Evolutionary conservation across 2,888 invertebrate genomes (phyloP), one percentile per base, ranked within the genome.

Genomic region (Caenorhabditis drosophilae): DNA sequence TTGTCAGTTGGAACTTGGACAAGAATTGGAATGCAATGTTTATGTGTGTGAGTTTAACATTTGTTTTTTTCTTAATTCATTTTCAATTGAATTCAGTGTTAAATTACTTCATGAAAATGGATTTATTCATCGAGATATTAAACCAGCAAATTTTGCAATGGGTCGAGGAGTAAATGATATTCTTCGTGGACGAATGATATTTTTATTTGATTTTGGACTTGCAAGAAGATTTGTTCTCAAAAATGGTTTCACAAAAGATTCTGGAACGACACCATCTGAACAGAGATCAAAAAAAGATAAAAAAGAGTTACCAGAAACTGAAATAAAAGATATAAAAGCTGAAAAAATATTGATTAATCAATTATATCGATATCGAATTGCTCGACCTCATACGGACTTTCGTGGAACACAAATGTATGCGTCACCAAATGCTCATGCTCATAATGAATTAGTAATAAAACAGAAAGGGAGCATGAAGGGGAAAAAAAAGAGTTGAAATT

Each of bases 51-150:
- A 48, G 59, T 53, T 48, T n/a, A 20, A 7, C 36, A 7, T 36
- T 4, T 36, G 20, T n/a, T n/a, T n/a, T n/a, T n/a, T n/a, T n/a
- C n/a, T n/a, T n/a, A n/a, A n/a, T n/a, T n/a, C n/a, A n/a, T n/a
- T n/a, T n/a, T n/a, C n/a, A n/a, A n/a, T n/a, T n/a, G n/a, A n/a
- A n/a, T 70, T 67, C 54, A 53, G 70, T 27, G 34, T 74, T 12
- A 74, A 74, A 50, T 18, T 66, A 20, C 36, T 74, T 12, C 74
- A 74, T 36, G 68, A 74, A 34, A 18, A 27, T 20, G 74, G 74
- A 20, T 74, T 67, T 47, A 48, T 74, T 6, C 73, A 73, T 36
- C 31, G 73, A 16, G 73, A 74, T 41, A 56, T 74, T 20, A 67
- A 67, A 31, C 64, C 74, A 11, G 50, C 48, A 15, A 73, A 70